phyloP scores from a whole-genome alignment of 2,797 vertebrate species.

The Myotis myotis region DNA sequence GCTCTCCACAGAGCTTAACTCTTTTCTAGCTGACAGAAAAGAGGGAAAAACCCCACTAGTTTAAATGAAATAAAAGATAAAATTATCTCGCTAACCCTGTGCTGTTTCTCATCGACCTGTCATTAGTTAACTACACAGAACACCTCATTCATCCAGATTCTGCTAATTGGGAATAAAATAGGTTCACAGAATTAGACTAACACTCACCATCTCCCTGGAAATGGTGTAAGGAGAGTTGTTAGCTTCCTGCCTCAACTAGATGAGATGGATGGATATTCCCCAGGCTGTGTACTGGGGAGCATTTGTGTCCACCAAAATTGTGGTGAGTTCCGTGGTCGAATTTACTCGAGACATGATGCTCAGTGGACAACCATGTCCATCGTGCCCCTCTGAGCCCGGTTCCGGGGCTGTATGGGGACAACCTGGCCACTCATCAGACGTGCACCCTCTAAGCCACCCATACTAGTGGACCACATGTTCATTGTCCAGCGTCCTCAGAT shows the following conservation, averaged over 20 bases:
- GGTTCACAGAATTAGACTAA: not conserved
- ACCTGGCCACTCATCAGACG: not conserved
- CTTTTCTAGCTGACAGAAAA: conserved; percentile 11
- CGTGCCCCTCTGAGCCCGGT: rapidly evolving
- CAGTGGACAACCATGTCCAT: not conserved
- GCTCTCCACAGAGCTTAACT: conserved; percentile 29
- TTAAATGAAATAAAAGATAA: not conserved
- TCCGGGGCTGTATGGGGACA: not conserved
- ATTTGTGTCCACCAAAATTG: not conserved
- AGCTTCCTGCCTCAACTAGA: not conserved
- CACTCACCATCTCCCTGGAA: not conserved
- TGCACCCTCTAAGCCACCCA: not conserved
- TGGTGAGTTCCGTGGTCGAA: not conserved
- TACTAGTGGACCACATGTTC: not conserved
- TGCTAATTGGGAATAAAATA: not conserved
- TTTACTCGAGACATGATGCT: not conserved
- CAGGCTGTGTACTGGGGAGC: not conserved
- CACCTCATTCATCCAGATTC: not conserved
- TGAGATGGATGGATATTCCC: not conserved
- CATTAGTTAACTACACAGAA: not conserved
- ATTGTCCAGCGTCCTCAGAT: not conserved
- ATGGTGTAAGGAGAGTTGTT: too few relatives aligned
- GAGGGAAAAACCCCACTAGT: not conserved
- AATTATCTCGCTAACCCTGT: not conserved
- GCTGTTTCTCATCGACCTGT: too few relatives aligned